Conservation (phyloP, 2,888 invertebrate genomes). For the Stenolophus ochropezus region DNA sequence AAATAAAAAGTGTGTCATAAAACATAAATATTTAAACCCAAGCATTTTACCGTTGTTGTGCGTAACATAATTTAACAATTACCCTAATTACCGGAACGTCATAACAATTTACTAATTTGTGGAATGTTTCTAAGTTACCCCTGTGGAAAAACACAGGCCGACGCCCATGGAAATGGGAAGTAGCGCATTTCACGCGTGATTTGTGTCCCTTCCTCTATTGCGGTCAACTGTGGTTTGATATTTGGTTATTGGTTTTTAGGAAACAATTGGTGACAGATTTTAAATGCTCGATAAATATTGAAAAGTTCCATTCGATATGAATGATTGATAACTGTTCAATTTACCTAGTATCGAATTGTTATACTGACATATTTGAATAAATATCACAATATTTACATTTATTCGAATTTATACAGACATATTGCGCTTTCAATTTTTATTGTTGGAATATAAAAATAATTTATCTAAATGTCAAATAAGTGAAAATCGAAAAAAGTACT, state of each 20-base stretch:
- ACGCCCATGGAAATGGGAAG: neutral
- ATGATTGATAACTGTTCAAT: conserved; percentile 15
- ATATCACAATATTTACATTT: neutral
- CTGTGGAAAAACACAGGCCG: neutral
- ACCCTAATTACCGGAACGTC: neutral
- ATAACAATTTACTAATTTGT: neutral
- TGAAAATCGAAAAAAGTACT: no score
- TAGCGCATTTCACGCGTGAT: conserved; percentile 23
- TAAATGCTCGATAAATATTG: neutral
- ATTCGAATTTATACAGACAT: neutral
- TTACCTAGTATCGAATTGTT: neutral
- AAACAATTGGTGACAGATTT: conserved; percentile 33
- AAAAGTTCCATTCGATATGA: neutral
- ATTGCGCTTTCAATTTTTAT: no score
- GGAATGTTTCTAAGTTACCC: neutral
- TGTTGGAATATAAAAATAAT: no score
- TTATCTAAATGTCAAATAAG: no score
- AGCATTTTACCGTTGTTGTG: conserved; percentile 17
- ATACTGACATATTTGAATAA: neutral
- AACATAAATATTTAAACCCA: conserved; percentile 17
- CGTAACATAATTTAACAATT: conserved; percentile 18
- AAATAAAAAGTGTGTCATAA: conserved; percentile 28
- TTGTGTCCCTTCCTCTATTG: conserved; percentile 33
- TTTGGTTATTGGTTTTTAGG: conserved; percentile 32
- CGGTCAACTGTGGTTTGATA: conserved; percentile 32